These are phyloP conservation scores for Littorina saxatilis DNA, from an alignment of 1,140 invertebrate species.

Conservation along the genomic window DNA sequence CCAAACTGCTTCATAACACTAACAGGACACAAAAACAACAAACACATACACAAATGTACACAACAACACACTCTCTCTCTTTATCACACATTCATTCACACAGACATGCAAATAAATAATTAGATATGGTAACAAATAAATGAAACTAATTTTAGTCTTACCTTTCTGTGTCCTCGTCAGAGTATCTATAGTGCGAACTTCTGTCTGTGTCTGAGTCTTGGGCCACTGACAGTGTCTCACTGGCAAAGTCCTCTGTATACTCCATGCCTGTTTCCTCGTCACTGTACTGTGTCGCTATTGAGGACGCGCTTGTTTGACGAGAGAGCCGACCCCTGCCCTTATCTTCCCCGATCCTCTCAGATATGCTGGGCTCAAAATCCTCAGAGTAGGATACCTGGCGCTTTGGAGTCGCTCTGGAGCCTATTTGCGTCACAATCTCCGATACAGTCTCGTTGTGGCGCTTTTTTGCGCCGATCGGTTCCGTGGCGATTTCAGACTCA, in stretches of 20 bases:
- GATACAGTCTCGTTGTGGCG: slow-evolving; percentile 24
- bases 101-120: background rate
- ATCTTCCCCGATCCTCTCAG: slow-evolving; percentile 52
- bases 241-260: slow-evolving; percentile 52
- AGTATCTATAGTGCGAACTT: slow-evolving; percentile 29
- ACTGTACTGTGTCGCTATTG: slow-evolving; percentile 44
- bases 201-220: slow-evolving; percentile 12
- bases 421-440: slow-evolving; percentile 37
- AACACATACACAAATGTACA: no score
- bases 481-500: slow-evolving; percentile 43
- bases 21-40: no score
- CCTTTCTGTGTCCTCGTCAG: slow-evolving; percentile 21
- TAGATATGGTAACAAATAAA: no score
- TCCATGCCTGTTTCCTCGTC: slow-evolving; percentile 48
- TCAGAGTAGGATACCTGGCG: slow-evolving; percentile 50
- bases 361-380: slow-evolving; percentile 60
- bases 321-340: slow-evolving; percentile 20
- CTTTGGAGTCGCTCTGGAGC: slow-evolving; percentile 1
- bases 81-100: no score
- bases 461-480: slow-evolving; percentile 18
- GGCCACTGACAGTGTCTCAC: slow-evolving; percentile 37
- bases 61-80: no score
- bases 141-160: slow-evolving; percentile 16
- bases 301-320: slow-evolving; percentile 30
- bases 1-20: no score